Evolutionary conservation across 2,888 invertebrate genomes (phyloP).

Genomic region (Alviniconcha strummeri): DNA sequence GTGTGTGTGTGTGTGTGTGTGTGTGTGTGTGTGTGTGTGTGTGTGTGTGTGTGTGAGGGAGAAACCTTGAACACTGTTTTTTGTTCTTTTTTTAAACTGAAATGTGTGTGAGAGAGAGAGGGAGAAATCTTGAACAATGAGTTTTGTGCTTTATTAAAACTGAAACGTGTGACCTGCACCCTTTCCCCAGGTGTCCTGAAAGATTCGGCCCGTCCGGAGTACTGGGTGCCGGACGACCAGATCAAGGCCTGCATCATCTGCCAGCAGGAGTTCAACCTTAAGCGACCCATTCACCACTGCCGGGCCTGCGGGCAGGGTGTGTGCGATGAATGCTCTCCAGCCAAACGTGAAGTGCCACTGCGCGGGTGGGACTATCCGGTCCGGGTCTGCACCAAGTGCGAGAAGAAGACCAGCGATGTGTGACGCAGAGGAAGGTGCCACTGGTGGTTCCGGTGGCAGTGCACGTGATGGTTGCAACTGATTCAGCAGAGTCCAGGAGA

Average conservation of each 20-base stretch:
- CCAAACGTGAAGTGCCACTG: constrained; percentile 71
- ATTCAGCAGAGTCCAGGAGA: too few species aligned
- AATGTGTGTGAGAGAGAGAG: too few species aligned
- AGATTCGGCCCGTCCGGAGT: constrained; percentile 84
- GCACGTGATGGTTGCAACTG: too few species aligned
- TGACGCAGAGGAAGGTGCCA: neutral
- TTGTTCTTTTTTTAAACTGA: too few species aligned
- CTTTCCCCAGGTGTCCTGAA: constrained; percentile 76
- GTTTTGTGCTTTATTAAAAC: too few species aligned
- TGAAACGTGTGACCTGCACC: too few species aligned
- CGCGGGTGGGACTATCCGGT: constrained; percentile 76
- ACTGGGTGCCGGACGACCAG: constrained; percentile 87
- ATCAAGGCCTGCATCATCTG: constrained; percentile 82
- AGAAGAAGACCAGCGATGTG: constrained; percentile 50
- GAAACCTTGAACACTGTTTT: neutral
- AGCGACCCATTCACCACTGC: constrained; percentile 79
- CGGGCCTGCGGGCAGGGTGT: constrained; percentile 84
- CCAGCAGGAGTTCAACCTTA: constrained; percentile 77
- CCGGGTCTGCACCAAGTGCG: constrained; percentile 74
- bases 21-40: neutral
- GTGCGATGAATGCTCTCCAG: constrained; percentile 77
- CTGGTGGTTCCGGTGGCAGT: too few species aligned
- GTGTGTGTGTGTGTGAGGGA: neutral
- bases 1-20: neutral
- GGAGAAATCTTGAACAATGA: too few species aligned